Evolutionary conservation across 2,797 vertebrate genomes (phyloP), one percentile per base, ranked within the genome.

Genomic region (Tarsius wallacei): DNA sequence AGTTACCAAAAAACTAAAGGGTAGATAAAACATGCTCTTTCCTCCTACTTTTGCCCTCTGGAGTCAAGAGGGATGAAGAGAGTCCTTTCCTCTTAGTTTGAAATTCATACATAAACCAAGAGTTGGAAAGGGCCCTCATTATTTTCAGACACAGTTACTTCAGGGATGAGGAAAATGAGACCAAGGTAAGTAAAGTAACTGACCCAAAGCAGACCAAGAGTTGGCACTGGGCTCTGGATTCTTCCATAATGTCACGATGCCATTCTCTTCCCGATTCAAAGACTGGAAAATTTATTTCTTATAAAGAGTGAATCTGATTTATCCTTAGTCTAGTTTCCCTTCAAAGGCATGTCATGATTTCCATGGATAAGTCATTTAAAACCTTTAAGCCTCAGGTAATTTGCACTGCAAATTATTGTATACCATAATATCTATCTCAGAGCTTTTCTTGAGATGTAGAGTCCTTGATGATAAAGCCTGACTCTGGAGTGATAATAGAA

Each of bases 271-370:
- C 33, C 91, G 57, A 71, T 71, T 55, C 49, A 70, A 61, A 36
- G 28, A 16, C 0, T 47, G 9, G 21, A 68, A 84, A 73, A 42
- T 49, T 76, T 68, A 47, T 31, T 68, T 73, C 8, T 53, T 82
- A 78, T 73, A 53, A 90, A 87, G 17, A 73, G 1, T 51, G 42
- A 91, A 66, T 24, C 14, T 77, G 28, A 78, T 33, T 91, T 89
- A 59, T 70, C 6, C 2, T 42, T 76, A 8, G 86, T 92, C 9
- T 91, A 64, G 16, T 70, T 91, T 85, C 11, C 10, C 13, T 85
- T 47, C 12, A 77, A 91, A 94, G n/a, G 0, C 15, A 28, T 94
- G 88, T 96, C 36, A 82, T 91, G 36, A n/a, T 86, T 93, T 61
- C 71, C 70, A 21, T 11, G 11, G 15, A 0, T 55, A 76, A 91